These are phyloP conservation scores for Aricia artaxerxes DNA, from an alignment of 2,888 invertebrate species.

Conservation along the genomic window DNA sequence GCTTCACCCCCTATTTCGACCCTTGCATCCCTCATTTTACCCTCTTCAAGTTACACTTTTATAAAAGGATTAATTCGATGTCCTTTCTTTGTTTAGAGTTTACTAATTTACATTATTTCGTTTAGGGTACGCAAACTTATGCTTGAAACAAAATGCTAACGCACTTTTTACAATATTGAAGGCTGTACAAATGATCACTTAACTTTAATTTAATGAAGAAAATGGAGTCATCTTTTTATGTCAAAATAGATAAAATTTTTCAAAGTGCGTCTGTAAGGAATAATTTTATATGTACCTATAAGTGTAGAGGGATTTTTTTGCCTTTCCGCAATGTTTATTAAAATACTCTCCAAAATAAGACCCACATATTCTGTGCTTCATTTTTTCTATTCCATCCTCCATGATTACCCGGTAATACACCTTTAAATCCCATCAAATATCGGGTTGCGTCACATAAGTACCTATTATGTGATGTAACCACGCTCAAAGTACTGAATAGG, in stretches of 20 bases:
- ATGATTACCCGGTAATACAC: constrained; percentile 35
- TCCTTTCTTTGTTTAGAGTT: constrained; percentile 8
- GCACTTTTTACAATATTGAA: no score
- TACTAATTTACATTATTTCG: constrained; percentile 4
- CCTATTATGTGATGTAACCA: constrained; percentile 53
- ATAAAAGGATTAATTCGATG: constrained; percentile 17
- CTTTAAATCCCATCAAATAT: constrained; percentile 43
- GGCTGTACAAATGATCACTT: background rate
- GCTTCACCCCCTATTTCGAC: background rate
- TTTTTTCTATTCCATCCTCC: constrained; percentile 31
- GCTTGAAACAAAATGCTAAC: background rate
- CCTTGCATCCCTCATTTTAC: constrained; percentile 6
- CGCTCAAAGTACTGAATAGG: constrained; percentile 57
- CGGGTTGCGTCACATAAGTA: constrained; percentile 43
- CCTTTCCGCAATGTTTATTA: background rate
- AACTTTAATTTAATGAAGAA: no score
- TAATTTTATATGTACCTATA: no score
- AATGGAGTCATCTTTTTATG: no score
- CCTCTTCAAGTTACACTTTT: constrained; percentile 14
- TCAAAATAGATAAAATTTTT: background rate
- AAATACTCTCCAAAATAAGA: background rate
- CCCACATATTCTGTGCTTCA: background rate
- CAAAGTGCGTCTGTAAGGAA: no score
- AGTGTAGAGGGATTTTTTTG: background rate
- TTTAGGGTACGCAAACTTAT: background rate